Evolutionary conservation across 2,888 invertebrate genomes (phyloP), one percentile per base, ranked within the genome.

Genomic region (Agonopterix alstromeriana): DNA sequence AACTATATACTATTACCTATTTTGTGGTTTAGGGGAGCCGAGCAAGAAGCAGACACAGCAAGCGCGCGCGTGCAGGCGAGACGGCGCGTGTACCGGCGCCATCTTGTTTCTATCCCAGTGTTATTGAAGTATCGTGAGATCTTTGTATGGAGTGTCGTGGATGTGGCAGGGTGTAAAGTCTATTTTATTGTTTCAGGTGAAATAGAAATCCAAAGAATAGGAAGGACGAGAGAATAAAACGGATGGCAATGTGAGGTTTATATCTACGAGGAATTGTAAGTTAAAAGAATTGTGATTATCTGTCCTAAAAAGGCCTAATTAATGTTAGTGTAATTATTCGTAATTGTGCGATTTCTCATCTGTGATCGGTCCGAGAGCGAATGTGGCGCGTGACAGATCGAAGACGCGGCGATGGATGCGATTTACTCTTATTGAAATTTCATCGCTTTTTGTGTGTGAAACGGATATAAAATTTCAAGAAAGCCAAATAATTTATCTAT

Each of bases 231-330:
- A 52, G 59, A 58, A 65, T 59, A 63, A 27, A 61, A 62, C 62
- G 61, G 64, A 57, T 50, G 53, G 49, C 56, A 54, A 57, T 57
- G 60, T 58, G 60, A 66, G 36, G 61, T 57, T 59, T 61, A 60
- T 54, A 60, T 60, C 67, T 66, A 71, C 58, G 67, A 74, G 73
- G 71, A 73, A 76, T 82, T 75, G 78, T 79, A 76, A 81, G 72
- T 81, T 80, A 77, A 70, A 74, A 67, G 70, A 82, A 82, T 73
- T 85, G 85, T 87, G 86, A 84, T 85, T 82, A 82, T 82, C 81
- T 85, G 84, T 86, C 86, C 87, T 85, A 83, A 80, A 80, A 87
- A 79, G 87, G 87, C 87, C 87, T 88, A 88, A 88, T 84, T 87
- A 86, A 82, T 81, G 72, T 80, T 84, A 88, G 78, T 78, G 69